Base-by-base conservation (phyloP, 2,797 vertebrate genomes). In the Furcifer pardalis region DNA sequence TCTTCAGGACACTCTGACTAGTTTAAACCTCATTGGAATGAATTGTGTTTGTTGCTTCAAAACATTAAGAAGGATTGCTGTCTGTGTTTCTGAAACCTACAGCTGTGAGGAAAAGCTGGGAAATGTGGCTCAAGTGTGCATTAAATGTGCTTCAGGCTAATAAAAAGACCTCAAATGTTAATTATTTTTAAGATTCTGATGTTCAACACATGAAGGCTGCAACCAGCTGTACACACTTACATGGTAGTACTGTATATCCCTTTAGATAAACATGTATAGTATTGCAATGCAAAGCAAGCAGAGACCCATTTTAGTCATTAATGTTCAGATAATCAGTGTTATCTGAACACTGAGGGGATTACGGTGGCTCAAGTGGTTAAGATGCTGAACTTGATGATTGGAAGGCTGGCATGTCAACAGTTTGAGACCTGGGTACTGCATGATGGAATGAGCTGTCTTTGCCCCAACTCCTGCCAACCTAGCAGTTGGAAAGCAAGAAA, bases 111-210 rank as follows among this genome's bases (percentile, higher is more conserved):
- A 23, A 79, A 76, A 77, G 63, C 63, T 83, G 46, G 44, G 32
- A 83, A 83, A 83, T 68, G 37, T 68, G 74, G 7, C 74, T 56
- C 62, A 40, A 77, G 82, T 83, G 82, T 77, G 74, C 32, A 68
- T 76, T 68, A 65, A 75, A 71, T 40, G 15, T 68, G 27, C 40
- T 59, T 81, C 44, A 66, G 44, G 35, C 46, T 77, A 77, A 68
- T 59, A 62, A 62, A 73, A 82, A 82, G 78, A 63, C 62, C 13
- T n/a, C 40, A 74, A 82, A 32, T 71, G 69, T 42, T 71, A 73
- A 62, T 42, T 68, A 68, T 77, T 77, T 72, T 66, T 25, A 77
- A 77, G 35, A 75, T 25, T 32, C 40, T 56, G 63, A 68, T 68
- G n/a, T 37, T 77, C n/a, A 68, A 56, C 40, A 40, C 19, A 68